Evolutionary conservation across 2,113 vertebrate species (phyloP).

Genomic region (Anguilla japonica): DNA sequence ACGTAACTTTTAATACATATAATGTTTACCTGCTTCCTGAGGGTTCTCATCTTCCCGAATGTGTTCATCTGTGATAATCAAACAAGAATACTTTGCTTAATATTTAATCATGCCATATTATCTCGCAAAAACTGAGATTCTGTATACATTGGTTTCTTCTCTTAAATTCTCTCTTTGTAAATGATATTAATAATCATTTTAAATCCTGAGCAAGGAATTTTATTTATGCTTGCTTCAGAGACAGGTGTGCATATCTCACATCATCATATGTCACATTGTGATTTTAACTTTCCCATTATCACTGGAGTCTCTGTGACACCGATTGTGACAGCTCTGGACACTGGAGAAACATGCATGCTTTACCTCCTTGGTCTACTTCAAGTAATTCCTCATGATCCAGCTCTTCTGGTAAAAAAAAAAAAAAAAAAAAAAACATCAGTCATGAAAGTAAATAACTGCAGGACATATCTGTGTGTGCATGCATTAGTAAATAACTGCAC

Average conservation of each 20-base stretch:
- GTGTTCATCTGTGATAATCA: background rate
- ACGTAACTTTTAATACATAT: background rate
- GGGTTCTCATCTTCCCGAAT: background rate
- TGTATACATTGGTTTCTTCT: background rate
- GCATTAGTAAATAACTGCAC: too few species aligned
- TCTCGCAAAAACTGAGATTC: background rate
- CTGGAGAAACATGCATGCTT: background rate
- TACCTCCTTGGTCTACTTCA: constrained; percentile 3
- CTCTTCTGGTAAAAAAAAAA: background rate
- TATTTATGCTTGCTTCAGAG: background rate
- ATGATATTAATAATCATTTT: background rate
- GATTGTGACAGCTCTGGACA: background rate
- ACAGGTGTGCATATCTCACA: background rate
- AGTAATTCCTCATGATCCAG: background rate
- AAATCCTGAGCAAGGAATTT: background rate
- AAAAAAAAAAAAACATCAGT: background rate
- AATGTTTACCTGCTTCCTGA: constrained; percentile 23
- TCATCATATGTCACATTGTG: background rate
- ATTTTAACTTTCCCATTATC: background rate
- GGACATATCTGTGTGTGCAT: background rate
- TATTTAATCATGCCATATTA: background rate
- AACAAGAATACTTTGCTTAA: constrained; percentile 4
- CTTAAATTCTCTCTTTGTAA: background rate
- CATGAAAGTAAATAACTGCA: background rate
- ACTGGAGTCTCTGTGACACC: background rate